Base-by-base conservation (phyloP, 2,888 invertebrate genomes). In the Lysandra coridon region DNA sequence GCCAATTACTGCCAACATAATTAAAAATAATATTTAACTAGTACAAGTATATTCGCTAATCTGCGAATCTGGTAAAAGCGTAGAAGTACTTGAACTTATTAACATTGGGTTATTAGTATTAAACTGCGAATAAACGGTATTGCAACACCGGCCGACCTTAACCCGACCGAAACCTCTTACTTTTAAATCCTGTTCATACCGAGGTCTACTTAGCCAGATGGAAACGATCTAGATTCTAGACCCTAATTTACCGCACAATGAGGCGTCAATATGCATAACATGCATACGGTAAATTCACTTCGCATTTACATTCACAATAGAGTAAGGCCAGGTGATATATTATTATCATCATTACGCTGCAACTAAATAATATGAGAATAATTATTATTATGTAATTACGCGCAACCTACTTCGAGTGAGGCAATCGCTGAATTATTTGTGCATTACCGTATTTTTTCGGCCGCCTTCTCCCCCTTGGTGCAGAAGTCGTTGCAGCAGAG, bases 401-500 rank as follows among this genome's bases (percentile, higher is more conserved):
- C 14, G 14, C 30, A 37, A 69, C 69, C 69, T 17, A 69, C 69
- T 69, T 37, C 4, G 33, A 2, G 69, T 69, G 69, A 33, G 69
- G 69, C 69, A 69, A 69, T 37, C 33, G 69, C 17, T 64, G n/a
- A 23, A 69, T 76, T 62, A 62, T 44, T 73, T 49, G 64, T 75
- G 53, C 44, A 49, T 78, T 73, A 78, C 92, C 89, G 88, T 84
- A 89, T 81, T 2, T 87, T 85, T 7, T 88, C 86, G 30, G 87
- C 83, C 14, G 84, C 84, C 75, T 86, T 87, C 77, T 93, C 85
- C 64, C 95, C 95, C 82, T 94, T 94, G 7, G 95, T 93, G 85
- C 95, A 95, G 83, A 91, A 89, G 40, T 94, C 92, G 78, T 94
- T 93, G 86, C 96, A 96, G 87, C 96, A 96, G 12, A 95, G 90